Evolutionary conservation across 2,113 vertebrate species (phyloP).

Genomic region (Crotalus viridis): DNA sequence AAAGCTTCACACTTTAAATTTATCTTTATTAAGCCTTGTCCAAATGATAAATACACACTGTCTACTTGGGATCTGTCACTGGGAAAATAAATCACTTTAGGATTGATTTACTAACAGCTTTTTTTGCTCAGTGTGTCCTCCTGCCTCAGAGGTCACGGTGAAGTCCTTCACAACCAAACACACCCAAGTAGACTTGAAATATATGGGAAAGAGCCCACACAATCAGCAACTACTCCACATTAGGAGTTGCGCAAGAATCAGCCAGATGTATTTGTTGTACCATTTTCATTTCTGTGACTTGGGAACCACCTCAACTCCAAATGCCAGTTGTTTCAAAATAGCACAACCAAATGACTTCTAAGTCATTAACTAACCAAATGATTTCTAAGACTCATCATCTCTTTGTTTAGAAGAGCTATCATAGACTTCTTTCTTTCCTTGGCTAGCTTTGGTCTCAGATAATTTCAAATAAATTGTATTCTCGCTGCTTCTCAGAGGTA

Average conservation of each 20-base stretch:
- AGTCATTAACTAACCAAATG: not conserved
- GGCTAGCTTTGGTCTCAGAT: not conserved
- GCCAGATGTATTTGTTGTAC: not conserved
- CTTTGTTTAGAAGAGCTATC: not conserved
- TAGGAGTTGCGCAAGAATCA: not conserved
- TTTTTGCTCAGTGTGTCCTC: slow-evolving; percentile 65
- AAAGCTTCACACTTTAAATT: slow-evolving; percentile 69
- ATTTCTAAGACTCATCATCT: not conserved
- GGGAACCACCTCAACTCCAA: no score
- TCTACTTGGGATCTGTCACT: slow-evolving; percentile 72
- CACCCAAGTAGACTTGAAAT: slow-evolving; percentile 46
- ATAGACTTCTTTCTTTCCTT: not conserved
- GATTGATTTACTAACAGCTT: slow-evolving; percentile 78
- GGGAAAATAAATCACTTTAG: slow-evolving; percentile 80
- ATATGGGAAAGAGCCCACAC: not conserved
- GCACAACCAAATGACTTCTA: not conserved
- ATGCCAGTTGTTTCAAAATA: not conserved
- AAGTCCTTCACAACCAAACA: slow-evolving; percentile 56
- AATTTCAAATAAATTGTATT: not conserved
- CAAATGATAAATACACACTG: slow-evolving; percentile 79
- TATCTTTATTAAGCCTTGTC: slow-evolving; percentile 84
- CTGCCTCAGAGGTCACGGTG: slow-evolving; percentile 58
- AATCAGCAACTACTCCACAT: no score
- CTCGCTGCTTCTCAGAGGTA: not conserved
- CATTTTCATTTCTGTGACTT: not conserved